Conservation (phyloP, 2,113 vertebrate species). For the Heteronetta atricapilla region DNA sequence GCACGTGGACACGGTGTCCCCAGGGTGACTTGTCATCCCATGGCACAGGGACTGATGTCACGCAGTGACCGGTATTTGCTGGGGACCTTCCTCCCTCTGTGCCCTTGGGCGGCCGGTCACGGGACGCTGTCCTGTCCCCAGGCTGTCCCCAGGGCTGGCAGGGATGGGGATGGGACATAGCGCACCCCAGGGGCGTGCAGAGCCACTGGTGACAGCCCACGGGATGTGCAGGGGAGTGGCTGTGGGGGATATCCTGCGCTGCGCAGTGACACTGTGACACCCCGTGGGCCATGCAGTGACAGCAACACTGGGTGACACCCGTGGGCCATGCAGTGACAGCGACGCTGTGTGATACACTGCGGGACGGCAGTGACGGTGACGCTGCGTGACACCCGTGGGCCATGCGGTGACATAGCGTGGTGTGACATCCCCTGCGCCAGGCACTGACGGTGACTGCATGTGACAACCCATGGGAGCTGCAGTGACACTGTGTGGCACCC, state of each 20-base stretch:
- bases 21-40: slow-evolving; percentile 70
- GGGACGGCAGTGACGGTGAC: neutral
- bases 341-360: neutral
- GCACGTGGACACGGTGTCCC: slow-evolving; percentile 44
- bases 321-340: neutral
- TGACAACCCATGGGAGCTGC: slow-evolving; percentile 58
- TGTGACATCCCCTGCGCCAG: neutral
- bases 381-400: neutral
- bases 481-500: slow-evolving; percentile 23
- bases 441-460: neutral
- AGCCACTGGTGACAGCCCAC: neutral
- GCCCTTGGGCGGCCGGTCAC: neutral
- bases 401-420: neutral
- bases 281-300: neutral
- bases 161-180: neutral
- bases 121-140: neutral
- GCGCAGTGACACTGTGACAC: neutral
- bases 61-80: slow-evolving; percentile 69
- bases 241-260: neutral
- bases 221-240: neutral
- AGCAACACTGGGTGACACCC: neutral
- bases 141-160: neutral
- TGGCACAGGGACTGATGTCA: slow-evolving; percentile 68
- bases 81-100: neutral
- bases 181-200: accelerated